Evolutionary conservation across 2,888 invertebrate genomes (phyloP).

Genomic region (Erpobdella octoculata): DNA sequence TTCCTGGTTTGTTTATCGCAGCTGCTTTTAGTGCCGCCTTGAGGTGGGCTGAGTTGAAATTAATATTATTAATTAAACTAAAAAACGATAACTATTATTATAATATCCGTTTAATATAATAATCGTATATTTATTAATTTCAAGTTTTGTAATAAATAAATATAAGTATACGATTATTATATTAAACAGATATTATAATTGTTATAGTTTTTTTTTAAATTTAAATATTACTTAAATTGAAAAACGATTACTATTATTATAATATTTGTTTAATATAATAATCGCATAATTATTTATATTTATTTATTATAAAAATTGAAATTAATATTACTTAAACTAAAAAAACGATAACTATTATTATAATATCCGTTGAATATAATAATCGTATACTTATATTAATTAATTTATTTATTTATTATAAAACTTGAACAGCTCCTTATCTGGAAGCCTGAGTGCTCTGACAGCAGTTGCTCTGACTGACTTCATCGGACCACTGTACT

Average conservation of each 20-base stretch:
- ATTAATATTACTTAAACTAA: not conserved
- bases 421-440: constrained; percentile 71
- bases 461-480: constrained; percentile 84
- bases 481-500: constrained; percentile 64
- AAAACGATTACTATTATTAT: too few relatives aligned
- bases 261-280: not conserved
- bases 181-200: not conserved
- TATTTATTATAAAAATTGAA: not conserved
- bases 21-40: constrained; percentile 43
- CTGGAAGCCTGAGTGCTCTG: constrained; percentile 80
- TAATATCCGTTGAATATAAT: not conserved
- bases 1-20: constrained; percentile 45
- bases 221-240: too few relatives aligned
- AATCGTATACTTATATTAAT: not conserved
- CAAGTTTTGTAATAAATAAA: not conserved
- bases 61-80: not conserved
- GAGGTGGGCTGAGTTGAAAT: constrained; percentile 25
- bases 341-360: not conserved
- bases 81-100: not conserved
- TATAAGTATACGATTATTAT: not conserved
- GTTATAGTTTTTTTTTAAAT: not conserved
- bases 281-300: not conserved
- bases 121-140: not conserved
- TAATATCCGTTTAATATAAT: not conserved
- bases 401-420: not conserved